Evolutionary conservation across 1,140 invertebrate species (phyloP), one percentile per base, ranked within the genome.

Genomic region (Formica exsecta): DNA sequence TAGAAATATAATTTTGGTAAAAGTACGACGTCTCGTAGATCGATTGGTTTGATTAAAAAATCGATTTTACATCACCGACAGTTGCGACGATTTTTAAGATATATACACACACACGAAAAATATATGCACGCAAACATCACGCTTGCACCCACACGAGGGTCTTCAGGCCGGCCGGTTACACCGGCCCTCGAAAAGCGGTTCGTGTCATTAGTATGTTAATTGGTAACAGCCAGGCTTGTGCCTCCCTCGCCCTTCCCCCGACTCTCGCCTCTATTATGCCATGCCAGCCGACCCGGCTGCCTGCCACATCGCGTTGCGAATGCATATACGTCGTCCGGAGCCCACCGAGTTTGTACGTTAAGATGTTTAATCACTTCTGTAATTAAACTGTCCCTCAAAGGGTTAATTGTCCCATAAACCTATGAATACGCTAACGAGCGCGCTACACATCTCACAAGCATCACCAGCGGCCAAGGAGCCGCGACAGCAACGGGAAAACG

Each of bases 381-480:
- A 95, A 95, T 95, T 95, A 95, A 95, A 95, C 95, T 95, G 95
- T 95, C 95, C 94, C 93, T 95, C 95, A 95, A 95, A 95, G 94
- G 94, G 94, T 95, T 95, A 95, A 95, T 95, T 94, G 94, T 94
- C 93, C 93, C 92, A 94, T 94, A 92, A 95, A 93, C 92, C 94
- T 92, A 95, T 95, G 95, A 95, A 95, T 95, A 95, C 93, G 92
- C 93, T 95, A 95, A 95, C 93, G 93, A 95, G 93, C 92, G 91
- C 91, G 83, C 79, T 90, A 80, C 87, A 87, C 89, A 86, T 88
- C 92, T 91, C 86, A 90, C 92, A 92, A 93, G 70, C 76, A 84
- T 92, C 90, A 88, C 77, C 79, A 90, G 90, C 92, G 91, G 92
- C 91, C 92, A 91, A 92, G 90, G 77, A 91, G 57, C 54, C 54